Base-by-base conservation (phyloP, 2,113 vertebrate genomes). In the Saiga tatarica region DNA sequence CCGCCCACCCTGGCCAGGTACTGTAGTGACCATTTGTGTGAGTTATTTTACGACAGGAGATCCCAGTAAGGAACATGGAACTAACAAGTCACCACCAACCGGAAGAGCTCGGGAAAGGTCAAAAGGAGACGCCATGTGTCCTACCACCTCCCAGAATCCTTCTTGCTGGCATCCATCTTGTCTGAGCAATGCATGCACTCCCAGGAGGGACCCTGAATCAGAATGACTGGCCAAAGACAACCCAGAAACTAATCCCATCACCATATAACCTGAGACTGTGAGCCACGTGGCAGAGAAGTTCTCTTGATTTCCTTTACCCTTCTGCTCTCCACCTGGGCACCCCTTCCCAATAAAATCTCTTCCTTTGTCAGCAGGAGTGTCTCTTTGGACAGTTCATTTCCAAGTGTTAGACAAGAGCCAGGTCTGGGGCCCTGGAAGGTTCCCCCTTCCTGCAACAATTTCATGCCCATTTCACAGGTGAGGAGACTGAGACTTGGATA, bases 301-400 rank as follows among this genome's bases (percentile, higher is more conserved):
- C 36, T 74, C 11, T 23, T 42, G 71, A 23, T 23, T 71, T 42
- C 21, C 36, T 39, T 74, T 23, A 42, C 36, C 12, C 71, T 74
- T 6, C 36, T 74, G 71, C 21, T 25, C 36, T 74, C 71, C 36
- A 14, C 36, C 36, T 0, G 6, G 71, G 71, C 0, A 1, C 5
- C 36, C 11, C 36, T 74, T 74, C 71, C 21, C 36, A 42, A 25
- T 42, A 42, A 74, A 14, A 11, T 74, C 21, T 42, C 36, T 14
- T 42, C 11, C 11, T 74, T 74, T 74, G 71, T 42, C 36, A 74
- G 36, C 71, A 74, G 10, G 36, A 39, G 71, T 25, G 36, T 74
- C 71, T 74, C 71, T 36, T 74, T 39, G 71, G 36, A 74, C 23
- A 74, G 23, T 25, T 42, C 71, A 42, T 42, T 74, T 74, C 36